Evolutionary conservation across 2,113 vertebrate genomes (phyloP).

Genomic region (Scytalopus superciliaris): DNA sequence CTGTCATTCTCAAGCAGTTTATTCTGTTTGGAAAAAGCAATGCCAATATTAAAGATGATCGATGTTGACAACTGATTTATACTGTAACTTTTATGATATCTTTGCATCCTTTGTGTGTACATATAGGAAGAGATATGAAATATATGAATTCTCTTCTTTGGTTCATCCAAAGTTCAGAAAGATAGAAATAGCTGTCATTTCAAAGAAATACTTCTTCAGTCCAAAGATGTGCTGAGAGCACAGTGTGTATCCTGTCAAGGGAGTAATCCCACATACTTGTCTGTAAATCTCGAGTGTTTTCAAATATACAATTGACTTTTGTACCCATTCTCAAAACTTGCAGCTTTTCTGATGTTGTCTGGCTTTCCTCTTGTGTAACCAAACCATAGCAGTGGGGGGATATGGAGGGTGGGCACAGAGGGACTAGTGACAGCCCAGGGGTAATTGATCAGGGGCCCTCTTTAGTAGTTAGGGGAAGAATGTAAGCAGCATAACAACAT

Average conservation of each 20-base stretch:
- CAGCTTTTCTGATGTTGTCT: background rate
- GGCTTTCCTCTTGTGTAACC: background rate
- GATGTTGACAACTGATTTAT: background rate
- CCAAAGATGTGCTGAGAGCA: background rate
- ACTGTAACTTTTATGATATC: background rate
- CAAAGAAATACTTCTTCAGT: background rate
- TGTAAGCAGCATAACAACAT: background rate
- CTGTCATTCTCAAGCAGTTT: background rate
- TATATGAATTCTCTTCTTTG: background rate
- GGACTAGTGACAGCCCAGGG: background rate
- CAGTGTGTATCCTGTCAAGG: background rate
- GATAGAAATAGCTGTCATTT: background rate
- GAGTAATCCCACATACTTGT: background rate
- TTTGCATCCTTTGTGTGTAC: background rate
- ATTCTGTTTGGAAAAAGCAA: background rate
- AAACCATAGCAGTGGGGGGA: background rate
- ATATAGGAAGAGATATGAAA: background rate
- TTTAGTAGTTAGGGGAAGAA: background rate
- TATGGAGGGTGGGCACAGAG: background rate
- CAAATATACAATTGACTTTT: background rate
- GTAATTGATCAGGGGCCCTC: background rate
- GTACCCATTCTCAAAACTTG: background rate
- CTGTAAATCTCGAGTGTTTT: background rate
- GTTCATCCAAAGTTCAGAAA: constrained; percentile 3
- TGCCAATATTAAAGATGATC: background rate